These are phyloP conservation scores for Serranus cabrilla DNA, from an alignment of 2,797 vertebrate genomes.

Conservation along the genomic window DNA sequence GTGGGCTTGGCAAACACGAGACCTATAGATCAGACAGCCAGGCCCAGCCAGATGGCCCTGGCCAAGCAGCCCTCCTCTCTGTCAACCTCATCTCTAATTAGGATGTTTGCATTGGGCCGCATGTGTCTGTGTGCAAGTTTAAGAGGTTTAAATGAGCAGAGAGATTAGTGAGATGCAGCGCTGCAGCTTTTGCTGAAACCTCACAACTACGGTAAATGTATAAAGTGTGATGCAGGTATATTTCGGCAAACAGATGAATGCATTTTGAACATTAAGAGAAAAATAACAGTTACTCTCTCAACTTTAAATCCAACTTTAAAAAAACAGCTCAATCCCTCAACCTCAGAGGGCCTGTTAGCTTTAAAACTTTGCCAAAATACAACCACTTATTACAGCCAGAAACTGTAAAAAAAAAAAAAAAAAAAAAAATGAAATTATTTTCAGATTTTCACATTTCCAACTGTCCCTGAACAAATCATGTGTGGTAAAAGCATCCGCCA, in stretches of 20 bases:
- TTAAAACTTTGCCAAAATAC: no score
- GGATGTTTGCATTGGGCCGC: constrained; percentile 61
- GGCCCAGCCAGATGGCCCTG: constrained; percentile 65
- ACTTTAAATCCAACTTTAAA: background rate
- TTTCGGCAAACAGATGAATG: background rate
- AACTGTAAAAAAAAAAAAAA: no score
- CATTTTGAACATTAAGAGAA: background rate
- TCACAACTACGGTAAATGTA: background rate
- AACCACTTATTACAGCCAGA: no score
- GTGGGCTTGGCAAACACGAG: constrained; percentile 63
- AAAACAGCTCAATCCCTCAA: no score
- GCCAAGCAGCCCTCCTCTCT: constrained; percentile 56
- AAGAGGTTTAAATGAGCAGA: constrained; percentile 54
- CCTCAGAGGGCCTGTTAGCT: no score
- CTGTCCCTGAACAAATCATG: no score
- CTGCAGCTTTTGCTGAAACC: constrained; percentile 22
- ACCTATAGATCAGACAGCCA: constrained; percentile 62
- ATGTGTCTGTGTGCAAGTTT: constrained; percentile 52
- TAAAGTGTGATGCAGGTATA: background rate
- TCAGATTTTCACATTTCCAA: no score
- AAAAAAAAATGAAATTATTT: no score
- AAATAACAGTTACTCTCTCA: background rate
- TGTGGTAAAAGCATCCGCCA: no score
- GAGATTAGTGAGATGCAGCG: constrained; percentile 35
- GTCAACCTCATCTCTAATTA: constrained; percentile 71